Evolutionary conservation across 2,888 invertebrate species (phyloP), one percentile per base, ranked within the genome.

Genomic region (Stegophylla sp.): DNA sequence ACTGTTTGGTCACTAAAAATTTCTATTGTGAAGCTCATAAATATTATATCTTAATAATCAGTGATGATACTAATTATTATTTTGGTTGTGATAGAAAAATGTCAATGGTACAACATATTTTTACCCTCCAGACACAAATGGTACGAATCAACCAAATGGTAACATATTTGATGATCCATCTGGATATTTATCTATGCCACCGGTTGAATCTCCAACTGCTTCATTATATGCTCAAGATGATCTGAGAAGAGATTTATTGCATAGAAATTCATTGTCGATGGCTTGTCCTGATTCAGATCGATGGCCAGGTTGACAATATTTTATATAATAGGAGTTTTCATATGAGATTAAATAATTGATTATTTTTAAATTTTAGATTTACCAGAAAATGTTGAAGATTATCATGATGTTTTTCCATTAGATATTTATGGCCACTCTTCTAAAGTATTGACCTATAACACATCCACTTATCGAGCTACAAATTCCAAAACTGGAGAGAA

Each of bases 31-130:
- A 3, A 7, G 7, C 34, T 34, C 34, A 34, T 34, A 34, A 34
- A 34, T 34, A 34, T 34, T 34, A 34, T 34, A 34, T 34, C 7
- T 34, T 34, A 34, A 34, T n/a, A n/a, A n/a, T n/a, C n/a, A n/a
- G n/a, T 34, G 34, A 34, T 34, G 34, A 34, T 51, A 17, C 51
- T 17, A 20, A 53, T 71, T 71, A 71, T 71, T 61, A 51, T 63
- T 71, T 71, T 28, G 12, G 7, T 51, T 1, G n/a, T 88, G 87
- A 76, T 88, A 95, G 91, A 95, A 95, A 87, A 95, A 94, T 88
- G 94, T 95, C 83, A 96, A 96, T 81, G 97, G 97, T 41, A 97
- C 97, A 20, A 97, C 97, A 71, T 97, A 97, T 87, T 97, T 96
- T 87, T 97, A 95, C 87, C 90, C 92, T 53, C 91, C 92, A 82